Conservation (phyloP, 2,888 invertebrate genomes). For the Microctonus aethiopoides region DNA sequence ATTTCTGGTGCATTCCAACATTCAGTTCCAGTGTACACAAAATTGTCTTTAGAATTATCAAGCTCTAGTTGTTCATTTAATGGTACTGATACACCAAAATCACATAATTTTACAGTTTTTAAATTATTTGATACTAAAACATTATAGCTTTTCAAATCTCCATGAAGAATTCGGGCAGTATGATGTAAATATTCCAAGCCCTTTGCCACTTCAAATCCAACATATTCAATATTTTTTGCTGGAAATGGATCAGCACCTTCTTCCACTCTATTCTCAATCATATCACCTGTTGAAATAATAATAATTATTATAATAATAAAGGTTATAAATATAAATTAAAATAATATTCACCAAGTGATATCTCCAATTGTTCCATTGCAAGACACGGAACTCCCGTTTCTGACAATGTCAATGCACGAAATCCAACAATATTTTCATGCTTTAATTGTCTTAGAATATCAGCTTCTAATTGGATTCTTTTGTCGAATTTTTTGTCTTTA, state of each 20-base stretch:
- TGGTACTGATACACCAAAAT: conserved; percentile 85
- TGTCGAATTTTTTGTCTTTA: conserved; percentile 65
- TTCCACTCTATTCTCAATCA: conserved; percentile 77
- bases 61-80: conserved; percentile 74
- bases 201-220: conserved; percentile 75
- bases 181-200: conserved; percentile 84
- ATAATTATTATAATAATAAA: not conserved
- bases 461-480: conserved; percentile 78
- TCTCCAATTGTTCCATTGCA: conserved; percentile 83
- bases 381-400: conserved; percentile 73
- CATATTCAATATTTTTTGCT: conserved; percentile 74
- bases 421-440: conserved; percentile 88
- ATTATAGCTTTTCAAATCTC: conserved; percentile 88
- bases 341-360: conserved; percentile 71
- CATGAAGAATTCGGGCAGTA: conserved; percentile 78
- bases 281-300: conserved; percentile 67
- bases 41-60: conserved; percentile 68
- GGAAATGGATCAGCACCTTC: conserved; percentile 70
- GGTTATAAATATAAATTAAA: not conserved
- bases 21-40: conserved; percentile 78
- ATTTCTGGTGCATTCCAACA: conserved; percentile 87
- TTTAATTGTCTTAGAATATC: conserved; percentile 75
- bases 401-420: conserved; percentile 71
- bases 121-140: conserved; percentile 82
- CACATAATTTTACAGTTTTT: conserved; percentile 81